phyloP scores from a whole-genome alignment of 2,888 invertebrate species.

The Dryobotodes eremita region DNA sequence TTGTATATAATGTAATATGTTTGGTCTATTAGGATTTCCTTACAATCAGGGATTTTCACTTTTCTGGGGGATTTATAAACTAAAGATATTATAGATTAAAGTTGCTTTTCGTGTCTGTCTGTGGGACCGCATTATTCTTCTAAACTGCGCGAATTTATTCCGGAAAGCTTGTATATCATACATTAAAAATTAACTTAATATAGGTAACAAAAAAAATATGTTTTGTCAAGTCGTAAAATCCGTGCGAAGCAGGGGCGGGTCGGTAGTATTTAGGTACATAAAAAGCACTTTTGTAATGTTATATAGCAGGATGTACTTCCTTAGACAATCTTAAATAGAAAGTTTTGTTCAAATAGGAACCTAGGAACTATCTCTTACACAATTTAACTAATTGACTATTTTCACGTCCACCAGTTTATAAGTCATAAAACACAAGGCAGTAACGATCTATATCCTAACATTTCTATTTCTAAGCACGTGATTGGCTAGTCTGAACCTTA shows the following conservation, averaged over 20 bases:
- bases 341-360: not conserved
- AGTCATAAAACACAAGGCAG: constrained; percentile 30
- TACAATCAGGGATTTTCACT: not conserved
- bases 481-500: constrained; percentile 23
- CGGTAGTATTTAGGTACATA: too few relatives aligned
- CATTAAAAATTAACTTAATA: not conserved
- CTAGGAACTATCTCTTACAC: not conserved
- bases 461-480: not conserved
- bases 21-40: not conserved
- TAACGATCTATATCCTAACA: constrained; percentile 36
- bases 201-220: not conserved
- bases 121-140: not conserved
- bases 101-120: too few relatives aligned
- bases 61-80: not conserved
- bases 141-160: not conserved
- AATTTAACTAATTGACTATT: constrained; percentile 12
- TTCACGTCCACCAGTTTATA: constrained; percentile 37
- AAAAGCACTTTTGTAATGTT: not conserved
- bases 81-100: not conserved
- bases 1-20: too few relatives aligned
- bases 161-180: not conserved
- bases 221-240: not conserved
- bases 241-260: too few relatives aligned
- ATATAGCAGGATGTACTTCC: not conserved
- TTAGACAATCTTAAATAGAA: constrained; percentile 10